phyloP scores from a whole-genome alignment of 2,888 invertebrate genomes.

The Spisula subtruncata region DNA sequence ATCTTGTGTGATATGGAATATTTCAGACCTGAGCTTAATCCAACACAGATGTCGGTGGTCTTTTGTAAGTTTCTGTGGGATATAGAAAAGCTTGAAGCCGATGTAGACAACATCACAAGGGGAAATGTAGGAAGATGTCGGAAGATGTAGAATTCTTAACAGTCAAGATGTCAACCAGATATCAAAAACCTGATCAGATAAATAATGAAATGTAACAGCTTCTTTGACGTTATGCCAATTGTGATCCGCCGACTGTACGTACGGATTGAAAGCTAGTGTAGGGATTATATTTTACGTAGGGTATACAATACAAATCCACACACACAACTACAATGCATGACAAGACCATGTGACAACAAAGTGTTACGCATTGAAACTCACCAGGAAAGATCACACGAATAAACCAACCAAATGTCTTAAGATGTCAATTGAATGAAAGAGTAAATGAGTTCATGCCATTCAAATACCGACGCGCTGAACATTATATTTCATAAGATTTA shows the following conservation, averaged over 20 bases:
- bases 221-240: not conserved
- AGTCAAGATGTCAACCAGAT: not conserved
- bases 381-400: too few relatives aligned
- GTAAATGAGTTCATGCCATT: too few relatives aligned
- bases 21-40: not conserved
- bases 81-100: not conserved
- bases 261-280: not conserved
- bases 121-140: not conserved
- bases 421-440: too few relatives aligned
- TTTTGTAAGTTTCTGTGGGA: not conserved
- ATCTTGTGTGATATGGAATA: not conserved
- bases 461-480: too few relatives aligned
- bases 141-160: slow-evolving; percentile 23
- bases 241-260: not conserved
- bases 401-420: too few relatives aligned
- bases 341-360: too few relatives aligned
- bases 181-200: not conserved
- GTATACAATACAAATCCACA: not conserved
- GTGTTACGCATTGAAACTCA: too few relatives aligned
- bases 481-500: too few relatives aligned
- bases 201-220: slow-evolving; percentile 17
- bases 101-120: not conserved
- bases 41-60: slow-evolving; percentile 1
- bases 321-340: too few relatives aligned
- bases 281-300: not conserved